A percentile compares a stretch with the other conserved stretches of the same genome.
Evolutionary conservation across 2,113 vertebrate species (phyloP).

Genomic region (Pyrgilauda ruficollis): DNA sequence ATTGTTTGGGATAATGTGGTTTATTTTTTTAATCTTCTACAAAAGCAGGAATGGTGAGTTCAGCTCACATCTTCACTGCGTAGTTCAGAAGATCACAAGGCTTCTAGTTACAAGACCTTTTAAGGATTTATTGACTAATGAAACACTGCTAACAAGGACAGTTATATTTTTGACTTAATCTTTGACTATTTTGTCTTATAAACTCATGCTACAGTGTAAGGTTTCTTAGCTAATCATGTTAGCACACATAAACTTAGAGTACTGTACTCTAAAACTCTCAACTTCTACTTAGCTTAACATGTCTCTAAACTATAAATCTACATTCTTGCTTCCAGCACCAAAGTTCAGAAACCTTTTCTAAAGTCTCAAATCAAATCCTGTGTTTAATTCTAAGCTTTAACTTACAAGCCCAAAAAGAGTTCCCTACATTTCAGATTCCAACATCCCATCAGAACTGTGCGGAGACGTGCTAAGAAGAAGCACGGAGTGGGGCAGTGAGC

Average conservation of each 20-base stretch:
- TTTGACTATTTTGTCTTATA: neutral
- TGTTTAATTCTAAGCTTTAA: too few species aligned
- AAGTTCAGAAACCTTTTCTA: neutral
- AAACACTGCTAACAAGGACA: neutral
- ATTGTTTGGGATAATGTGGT: neutral
- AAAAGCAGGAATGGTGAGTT: neutral
- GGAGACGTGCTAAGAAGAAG: neutral
- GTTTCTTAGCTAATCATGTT: neutral
- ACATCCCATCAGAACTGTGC: neutral
- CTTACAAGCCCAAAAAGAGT: neutral
- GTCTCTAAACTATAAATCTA: too few species aligned
- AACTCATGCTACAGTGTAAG: neutral
- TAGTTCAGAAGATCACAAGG: neutral
- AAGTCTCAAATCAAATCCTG: neutral
- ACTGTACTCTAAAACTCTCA: neutral
- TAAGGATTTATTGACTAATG: neutral
- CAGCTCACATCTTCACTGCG: neutral
- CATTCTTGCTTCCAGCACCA: too few species aligned
- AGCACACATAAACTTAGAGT: neutral
- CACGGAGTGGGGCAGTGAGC: fast-evolving
- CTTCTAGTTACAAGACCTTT: neutral
- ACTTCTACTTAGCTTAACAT: too few species aligned
- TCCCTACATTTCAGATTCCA: neutral
- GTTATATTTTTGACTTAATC: neutral
- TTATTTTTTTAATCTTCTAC: neutral